Evolutionary conservation across 2,113 vertebrate species (phyloP).

Genomic region (Jacana jacana): DNA sequence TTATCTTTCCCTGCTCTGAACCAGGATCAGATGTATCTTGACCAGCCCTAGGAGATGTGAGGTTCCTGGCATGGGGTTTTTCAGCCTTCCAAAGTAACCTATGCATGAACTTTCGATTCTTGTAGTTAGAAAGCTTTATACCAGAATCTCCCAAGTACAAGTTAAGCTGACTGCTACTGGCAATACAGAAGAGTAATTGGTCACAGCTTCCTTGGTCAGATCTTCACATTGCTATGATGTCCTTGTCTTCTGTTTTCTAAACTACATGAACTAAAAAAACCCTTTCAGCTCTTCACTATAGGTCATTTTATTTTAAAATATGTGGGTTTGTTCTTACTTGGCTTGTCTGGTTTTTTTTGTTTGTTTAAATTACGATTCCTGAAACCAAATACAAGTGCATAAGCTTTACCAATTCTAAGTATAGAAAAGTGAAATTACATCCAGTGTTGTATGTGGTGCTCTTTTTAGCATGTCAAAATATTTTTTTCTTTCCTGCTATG

Average conservation of each 20-base stretch:
- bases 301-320: not conserved
- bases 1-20: not conserved
- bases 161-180: not conserved
- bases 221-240: not conserved
- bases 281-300: not conserved
- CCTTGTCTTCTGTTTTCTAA: not conserved
- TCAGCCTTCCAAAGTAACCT: not conserved
- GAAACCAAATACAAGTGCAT: not conserved
- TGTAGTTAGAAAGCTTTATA: not conserved
- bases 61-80: not conserved
- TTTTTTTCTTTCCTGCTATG: not conserved
- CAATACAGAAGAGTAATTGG: not conserved
- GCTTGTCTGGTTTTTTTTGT: not conserved
- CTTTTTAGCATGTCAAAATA: not conserved
- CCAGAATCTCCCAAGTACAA: not conserved
- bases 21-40: not conserved
- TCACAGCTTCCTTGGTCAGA: not conserved
- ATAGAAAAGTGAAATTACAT: not conserved
- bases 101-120: not conserved
- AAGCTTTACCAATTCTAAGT: not conserved
- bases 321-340: not conserved
- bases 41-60: accelerated
- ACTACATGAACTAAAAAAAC: not conserved
- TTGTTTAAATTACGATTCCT: not conserved
- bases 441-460: not conserved